Conservation (phyloP, 2,888 invertebrate species). For the Eulithis prunata region DNA sequence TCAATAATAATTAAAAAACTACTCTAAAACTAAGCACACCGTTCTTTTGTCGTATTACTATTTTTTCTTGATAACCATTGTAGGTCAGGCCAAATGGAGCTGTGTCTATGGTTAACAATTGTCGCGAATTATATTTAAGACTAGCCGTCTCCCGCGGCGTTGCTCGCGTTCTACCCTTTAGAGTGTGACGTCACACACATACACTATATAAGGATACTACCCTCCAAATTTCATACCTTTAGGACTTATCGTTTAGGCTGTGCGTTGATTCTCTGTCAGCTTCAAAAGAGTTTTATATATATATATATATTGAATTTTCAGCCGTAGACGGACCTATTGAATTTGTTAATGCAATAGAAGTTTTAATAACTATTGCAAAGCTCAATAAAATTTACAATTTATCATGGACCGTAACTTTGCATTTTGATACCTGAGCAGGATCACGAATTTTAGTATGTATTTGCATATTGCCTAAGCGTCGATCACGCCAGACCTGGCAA, state of each 20-base stretch:
- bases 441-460: conserved; percentile 50
- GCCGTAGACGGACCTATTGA: too few species aligned
- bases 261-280: too few species aligned
- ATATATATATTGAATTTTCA: too few species aligned
- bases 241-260: too few species aligned
- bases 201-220: too few species aligned
- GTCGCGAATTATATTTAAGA: too few species aligned
- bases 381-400: conserved; percentile 11
- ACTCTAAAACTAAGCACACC: not conserved
- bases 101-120: not conserved
- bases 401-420: conserved; percentile 26
- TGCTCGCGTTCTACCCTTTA: too few species aligned
- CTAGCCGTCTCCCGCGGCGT: too few species aligned
- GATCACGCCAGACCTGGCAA: conserved; percentile 52
- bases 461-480: conserved; percentile 51
- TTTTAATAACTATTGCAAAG: not conserved
- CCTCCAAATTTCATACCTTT: too few species aligned
- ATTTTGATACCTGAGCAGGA: conserved; percentile 30
- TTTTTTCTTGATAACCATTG: not conserved
- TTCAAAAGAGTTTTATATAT: too few species aligned
- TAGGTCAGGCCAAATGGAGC: not conserved
- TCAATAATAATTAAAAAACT: conserved; percentile 6
- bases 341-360: not conserved
- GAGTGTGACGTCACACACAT: too few species aligned
- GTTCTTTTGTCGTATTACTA: not conserved